Conservation (phyloP, 2,113 vertebrate species). For the Prochilodus magdalenae region DNA sequence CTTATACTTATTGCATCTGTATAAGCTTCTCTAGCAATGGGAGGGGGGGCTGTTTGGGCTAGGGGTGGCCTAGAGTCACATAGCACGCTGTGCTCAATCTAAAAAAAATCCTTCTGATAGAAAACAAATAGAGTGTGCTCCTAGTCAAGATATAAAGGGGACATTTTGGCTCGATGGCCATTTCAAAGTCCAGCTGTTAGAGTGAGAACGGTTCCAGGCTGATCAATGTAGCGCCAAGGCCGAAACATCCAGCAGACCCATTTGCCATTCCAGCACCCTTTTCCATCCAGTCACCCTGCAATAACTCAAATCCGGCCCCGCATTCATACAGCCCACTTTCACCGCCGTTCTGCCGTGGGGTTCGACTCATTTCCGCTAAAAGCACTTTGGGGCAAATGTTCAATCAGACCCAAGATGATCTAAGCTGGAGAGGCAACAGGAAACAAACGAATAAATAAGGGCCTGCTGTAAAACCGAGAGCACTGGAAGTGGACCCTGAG, state of each 20-base stretch:
- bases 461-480: constrained; percentile 56
- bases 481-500: constrained; percentile 62
- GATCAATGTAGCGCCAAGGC: constrained; percentile 51
- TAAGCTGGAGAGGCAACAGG: constrained; percentile 60
- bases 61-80: constrained; percentile 20
- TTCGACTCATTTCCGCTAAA: constrained; percentile 57
- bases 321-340: constrained; percentile 44
- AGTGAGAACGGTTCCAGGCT: constrained; percentile 39
- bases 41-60: background rate
- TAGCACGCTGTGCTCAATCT: constrained; percentile 7
- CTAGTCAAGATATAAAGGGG: constrained; percentile 42
- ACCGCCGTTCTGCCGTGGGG: constrained; percentile 19
- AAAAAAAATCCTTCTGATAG: background rate
- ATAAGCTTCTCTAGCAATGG: background rate
- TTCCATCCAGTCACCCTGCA: constrained; percentile 42
- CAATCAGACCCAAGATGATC: constrained; percentile 59
- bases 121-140: constrained; percentile 40
- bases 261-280: constrained; percentile 20
- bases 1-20: background rate
- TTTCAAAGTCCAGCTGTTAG: constrained; percentile 46
- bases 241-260: constrained; percentile 41
- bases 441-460: constrained; percentile 65
- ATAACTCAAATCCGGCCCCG: constrained; percentile 54
- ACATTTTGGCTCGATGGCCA: constrained; percentile 37
- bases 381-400: constrained; percentile 61